phyloP scores from a whole-genome alignment of 2,888 invertebrate species.

The Allolobophora icterica region DNA sequence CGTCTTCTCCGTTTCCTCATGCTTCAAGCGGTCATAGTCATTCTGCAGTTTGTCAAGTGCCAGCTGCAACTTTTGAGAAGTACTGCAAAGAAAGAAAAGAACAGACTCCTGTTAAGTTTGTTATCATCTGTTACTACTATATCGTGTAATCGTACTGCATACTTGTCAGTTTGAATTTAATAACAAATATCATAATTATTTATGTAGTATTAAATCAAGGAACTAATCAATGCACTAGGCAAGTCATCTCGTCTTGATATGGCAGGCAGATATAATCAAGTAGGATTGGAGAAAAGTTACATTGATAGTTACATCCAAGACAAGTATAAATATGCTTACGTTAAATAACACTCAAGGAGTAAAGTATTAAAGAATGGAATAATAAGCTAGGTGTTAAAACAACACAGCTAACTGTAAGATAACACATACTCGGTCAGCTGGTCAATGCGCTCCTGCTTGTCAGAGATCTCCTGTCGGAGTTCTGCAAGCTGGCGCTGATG shows the following conservation, averaged over 20 bases:
- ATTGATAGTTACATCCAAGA: background rate
- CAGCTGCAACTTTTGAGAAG: conserved; percentile 82
- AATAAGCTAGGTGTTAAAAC: no score
- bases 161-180: no score
- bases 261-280: no score
- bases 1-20: conserved; percentile 92
- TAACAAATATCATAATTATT: no score
- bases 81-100: conserved; percentile 50
- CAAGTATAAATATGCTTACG: background rate
- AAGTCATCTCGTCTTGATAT: no score
- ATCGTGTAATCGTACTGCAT: no score
- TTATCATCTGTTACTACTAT: no score
- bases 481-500: conserved; percentile 91
- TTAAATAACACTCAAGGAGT: no score
- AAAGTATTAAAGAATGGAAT: no score
- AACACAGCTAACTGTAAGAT: no score
- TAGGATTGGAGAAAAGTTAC: background rate
- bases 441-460: conserved; percentile 87
- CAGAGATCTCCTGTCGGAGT: conserved; percentile 90
- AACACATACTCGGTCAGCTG: conserved; percentile 83
- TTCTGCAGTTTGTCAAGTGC: conserved; percentile 92
- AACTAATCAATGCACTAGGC: background rate
- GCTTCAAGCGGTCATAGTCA: conserved; percentile 92
- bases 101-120: no score
- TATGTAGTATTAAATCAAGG: background rate